Percentiles rank a stretch among this genome's conserved stretches.
Evolutionary conservation across 53 echinoderm and acorn worm species (phyloP).

Genomic region (Holothuria scabra): DNA sequence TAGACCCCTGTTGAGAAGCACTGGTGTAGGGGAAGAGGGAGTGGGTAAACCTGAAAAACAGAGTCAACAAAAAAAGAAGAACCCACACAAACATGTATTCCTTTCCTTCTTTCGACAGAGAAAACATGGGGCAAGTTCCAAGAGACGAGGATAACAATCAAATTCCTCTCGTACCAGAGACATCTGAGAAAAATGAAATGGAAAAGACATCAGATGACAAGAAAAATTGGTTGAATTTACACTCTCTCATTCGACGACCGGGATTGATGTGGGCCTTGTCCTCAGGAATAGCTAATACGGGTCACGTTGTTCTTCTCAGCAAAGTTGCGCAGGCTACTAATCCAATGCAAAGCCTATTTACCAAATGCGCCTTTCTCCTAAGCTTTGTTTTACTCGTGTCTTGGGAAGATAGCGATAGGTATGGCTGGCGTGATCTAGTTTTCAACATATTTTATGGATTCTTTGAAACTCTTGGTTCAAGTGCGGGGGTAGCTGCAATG

Average conservation of each 20-base stretch:
- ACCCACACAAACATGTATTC: too few species aligned
- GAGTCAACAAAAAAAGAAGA: too few species aligned
- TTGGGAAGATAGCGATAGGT: background rate
- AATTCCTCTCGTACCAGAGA: too few species aligned
- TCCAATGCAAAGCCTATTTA: background rate
- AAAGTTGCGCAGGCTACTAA: background rate
- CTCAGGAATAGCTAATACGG: background rate
- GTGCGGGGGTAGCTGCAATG: background rate
- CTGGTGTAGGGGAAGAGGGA: too few species aligned
- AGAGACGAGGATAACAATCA: too few species aligned
- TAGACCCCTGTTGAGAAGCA: too few species aligned
- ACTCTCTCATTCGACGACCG: background rate
- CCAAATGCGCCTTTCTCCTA: background rate
- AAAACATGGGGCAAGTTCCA: too few species aligned
- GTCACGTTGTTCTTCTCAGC: background rate
- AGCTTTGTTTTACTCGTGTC: background rate
- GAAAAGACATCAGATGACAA: background rate
- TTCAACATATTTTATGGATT: constrained; percentile 1
- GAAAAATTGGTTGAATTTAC: too few species aligned
- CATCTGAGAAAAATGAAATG: background rate
- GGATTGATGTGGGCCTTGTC: constrained; percentile 12
- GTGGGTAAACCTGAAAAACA: too few species aligned
- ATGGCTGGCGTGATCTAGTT: background rate
- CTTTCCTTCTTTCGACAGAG: too few species aligned
- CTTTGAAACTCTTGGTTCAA: background rate